A percentile compares a stretch with the other conserved stretches of the same genome.
phyloP scores from a whole-genome alignment of 1,140 invertebrate genomes.

The Drosophila lacertosa region DNA sequence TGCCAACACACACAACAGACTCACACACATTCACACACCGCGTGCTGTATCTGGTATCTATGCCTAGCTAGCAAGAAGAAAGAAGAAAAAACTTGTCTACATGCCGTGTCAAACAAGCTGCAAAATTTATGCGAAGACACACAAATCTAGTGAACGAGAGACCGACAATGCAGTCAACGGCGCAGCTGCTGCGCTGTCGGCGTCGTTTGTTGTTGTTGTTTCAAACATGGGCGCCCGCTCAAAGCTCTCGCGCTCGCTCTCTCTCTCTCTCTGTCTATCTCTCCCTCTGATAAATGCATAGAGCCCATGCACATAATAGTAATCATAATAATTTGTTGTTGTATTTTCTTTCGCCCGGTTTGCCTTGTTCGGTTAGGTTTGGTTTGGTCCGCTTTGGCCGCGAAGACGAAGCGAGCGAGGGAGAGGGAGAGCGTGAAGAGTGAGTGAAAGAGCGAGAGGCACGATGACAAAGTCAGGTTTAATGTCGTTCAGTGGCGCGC shows the following conservation, averaged over 20 bases:
- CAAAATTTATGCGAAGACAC: constrained; percentile 84
- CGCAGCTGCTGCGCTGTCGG: constrained; percentile 30
- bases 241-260: constrained; percentile 4
- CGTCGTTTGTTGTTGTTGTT: constrained; percentile 24
- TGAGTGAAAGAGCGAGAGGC: constrained; percentile 9
- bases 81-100: constrained; percentile 73
- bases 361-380: constrained; percentile 66
- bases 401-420: constrained; percentile 15
- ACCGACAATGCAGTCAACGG: constrained; percentile 63
- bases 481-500: constrained; percentile 75
- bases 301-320: constrained; percentile 54
- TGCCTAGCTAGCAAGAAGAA: constrained; percentile 39
- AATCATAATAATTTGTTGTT: constrained; percentile 60
- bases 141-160: constrained; percentile 83
- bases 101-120: constrained; percentile 74
- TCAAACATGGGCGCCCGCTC: constrained; percentile 11
- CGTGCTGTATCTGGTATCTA: constrained; percentile 34
- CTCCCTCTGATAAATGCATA: constrained; percentile 39
- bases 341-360: constrained; percentile 68
- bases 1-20: constrained; percentile 9
- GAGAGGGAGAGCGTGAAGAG: constrained; percentile 15
- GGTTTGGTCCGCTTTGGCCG: constrained; percentile 37
- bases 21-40: constrained; percentile 5
- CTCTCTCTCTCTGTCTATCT: background rate
- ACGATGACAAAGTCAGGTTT: constrained; percentile 73